Evolutionary conservation across 2,797 vertebrate species (phyloP).

Genomic region (Mus spretus): DNA sequence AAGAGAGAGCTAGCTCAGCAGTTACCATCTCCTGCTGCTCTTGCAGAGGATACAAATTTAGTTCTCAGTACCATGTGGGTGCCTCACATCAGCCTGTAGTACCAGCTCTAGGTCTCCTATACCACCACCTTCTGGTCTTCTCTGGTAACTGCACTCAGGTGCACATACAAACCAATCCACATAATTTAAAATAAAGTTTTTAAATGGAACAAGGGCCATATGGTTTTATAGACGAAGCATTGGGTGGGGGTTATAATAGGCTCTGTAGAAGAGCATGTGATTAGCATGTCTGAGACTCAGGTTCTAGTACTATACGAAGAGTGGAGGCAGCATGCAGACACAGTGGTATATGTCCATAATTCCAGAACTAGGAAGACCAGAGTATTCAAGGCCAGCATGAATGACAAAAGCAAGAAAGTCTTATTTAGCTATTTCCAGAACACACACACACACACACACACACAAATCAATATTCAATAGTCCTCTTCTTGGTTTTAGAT

Average conservation of each 20-base stretch:
- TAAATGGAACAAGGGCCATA: not conserved
- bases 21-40: not conserved
- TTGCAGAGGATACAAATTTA: not conserved
- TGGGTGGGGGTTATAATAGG: not conserved
- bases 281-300: not conserved
- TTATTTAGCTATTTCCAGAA: not conserved
- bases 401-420: not conserved
- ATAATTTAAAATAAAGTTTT: not conserved
- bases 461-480: not conserved
- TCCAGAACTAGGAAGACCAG: not conserved
- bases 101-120: not conserved
- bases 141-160: not conserved
- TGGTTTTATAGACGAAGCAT: not conserved
- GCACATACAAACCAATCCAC: not conserved
- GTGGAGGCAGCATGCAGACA: not conserved
- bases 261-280: no score
- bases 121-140: not conserved
- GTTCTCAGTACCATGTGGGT: not conserved
- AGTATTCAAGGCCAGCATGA: not conserved
- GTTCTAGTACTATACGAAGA: not conserved
- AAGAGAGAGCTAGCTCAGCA: not conserved
- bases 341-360: not conserved
- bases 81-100: not conserved
- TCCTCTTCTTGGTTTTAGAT: not conserved
- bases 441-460: no score